Evolutionary conservation across 2,888 invertebrate genomes (phyloP).

Genomic region (Perizoma flavofasciatum): DNA sequence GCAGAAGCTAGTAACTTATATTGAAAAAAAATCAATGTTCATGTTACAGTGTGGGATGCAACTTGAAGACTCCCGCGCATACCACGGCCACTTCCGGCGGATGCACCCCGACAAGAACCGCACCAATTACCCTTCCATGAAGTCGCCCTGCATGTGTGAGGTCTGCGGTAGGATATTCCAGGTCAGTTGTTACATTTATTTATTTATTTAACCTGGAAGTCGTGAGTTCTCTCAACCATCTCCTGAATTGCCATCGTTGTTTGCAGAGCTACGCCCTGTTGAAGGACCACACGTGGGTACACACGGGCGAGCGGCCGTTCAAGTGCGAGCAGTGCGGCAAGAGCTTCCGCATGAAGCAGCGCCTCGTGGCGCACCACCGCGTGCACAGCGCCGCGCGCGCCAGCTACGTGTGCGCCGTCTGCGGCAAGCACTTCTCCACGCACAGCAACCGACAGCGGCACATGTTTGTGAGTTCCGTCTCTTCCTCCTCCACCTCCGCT

Average conservation of each 20-base stretch:
- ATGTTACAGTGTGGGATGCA: slow-evolving; percentile 64
- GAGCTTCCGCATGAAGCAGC: slow-evolving; percentile 70
- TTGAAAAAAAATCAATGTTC: too few species aligned
- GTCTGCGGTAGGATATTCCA: slow-evolving; percentile 75
- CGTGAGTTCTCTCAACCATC: too few species aligned
- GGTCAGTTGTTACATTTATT: slow-evolving; percentile 44
- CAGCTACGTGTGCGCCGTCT: slow-evolving; percentile 68
- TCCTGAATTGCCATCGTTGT: too few species aligned
- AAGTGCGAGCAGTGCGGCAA: slow-evolving; percentile 73
- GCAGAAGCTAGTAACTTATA: too few species aligned
- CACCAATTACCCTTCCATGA: slow-evolving; percentile 76
- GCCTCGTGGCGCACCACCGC: slow-evolving; percentile 69
- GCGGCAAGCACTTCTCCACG: slow-evolving; percentile 74
- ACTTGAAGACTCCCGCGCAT: slow-evolving; percentile 62
- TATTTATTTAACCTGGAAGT: too few species aligned
- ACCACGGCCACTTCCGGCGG: slow-evolving; percentile 73
- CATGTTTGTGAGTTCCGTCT: slow-evolving; percentile 69
- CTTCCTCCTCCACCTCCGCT: too few species aligned
- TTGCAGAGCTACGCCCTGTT: slow-evolving; percentile 69
- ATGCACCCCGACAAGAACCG: slow-evolving; percentile 75
- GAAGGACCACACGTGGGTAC: slow-evolving; percentile 75
- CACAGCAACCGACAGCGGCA: slow-evolving; percentile 70
- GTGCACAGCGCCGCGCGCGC: slow-evolving; percentile 61
- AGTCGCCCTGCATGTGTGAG: slow-evolving; percentile 76
- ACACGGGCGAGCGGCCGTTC: slow-evolving; percentile 74